phyloP scores from a whole-genome alignment of 2,888 invertebrate species.

The Habroteleia sp. region DNA sequence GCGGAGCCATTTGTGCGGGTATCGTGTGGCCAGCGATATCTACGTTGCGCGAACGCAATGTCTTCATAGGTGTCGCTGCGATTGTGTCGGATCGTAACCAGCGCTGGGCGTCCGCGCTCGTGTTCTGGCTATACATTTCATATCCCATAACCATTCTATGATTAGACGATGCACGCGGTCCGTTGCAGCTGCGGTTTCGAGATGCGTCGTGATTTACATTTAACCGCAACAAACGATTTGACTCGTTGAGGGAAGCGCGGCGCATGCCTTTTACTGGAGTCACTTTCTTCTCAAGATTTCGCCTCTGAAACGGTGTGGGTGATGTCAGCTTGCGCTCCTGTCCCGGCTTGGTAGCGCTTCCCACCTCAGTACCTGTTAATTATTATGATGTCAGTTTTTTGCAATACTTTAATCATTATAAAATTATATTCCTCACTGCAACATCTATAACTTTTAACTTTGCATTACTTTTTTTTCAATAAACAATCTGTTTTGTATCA shows the following conservation, averaged over 20 bases:
- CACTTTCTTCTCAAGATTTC: conserved; percentile 78
- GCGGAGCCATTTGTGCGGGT: conserved; percentile 75
- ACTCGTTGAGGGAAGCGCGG: conserved; percentile 75
- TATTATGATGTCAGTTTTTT: not conserved
- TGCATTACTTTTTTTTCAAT: too few relatives aligned
- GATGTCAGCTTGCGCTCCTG: conserved; percentile 74
- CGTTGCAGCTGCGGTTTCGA: conserved; percentile 67
- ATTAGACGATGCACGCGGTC: conserved; percentile 33
- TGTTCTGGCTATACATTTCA: conserved; percentile 10
- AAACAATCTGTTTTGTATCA: too few relatives aligned
- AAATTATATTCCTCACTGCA: too few relatives aligned
- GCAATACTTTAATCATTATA: too few relatives aligned
- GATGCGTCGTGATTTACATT: conserved; percentile 75
- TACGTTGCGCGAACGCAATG: conserved; percentile 79
- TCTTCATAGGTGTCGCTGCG: conserved; percentile 79
- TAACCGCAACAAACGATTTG: conserved; percentile 73
- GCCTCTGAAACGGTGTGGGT: conserved; percentile 75
- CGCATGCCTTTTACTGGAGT: conserved; percentile 76
- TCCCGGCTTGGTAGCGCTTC: conserved; percentile 44
- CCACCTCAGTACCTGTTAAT: conserved; percentile 54
- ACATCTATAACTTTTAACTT: too few relatives aligned
- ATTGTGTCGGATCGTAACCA: conserved; percentile 80
- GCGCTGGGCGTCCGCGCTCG: conserved; percentile 67
- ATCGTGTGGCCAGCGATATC: conserved; percentile 78
- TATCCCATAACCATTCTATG: conserved; percentile 21